phyloP scores from a whole-genome alignment of 2,113 vertebrate genomes.

The Caretta caretta region DNA sequence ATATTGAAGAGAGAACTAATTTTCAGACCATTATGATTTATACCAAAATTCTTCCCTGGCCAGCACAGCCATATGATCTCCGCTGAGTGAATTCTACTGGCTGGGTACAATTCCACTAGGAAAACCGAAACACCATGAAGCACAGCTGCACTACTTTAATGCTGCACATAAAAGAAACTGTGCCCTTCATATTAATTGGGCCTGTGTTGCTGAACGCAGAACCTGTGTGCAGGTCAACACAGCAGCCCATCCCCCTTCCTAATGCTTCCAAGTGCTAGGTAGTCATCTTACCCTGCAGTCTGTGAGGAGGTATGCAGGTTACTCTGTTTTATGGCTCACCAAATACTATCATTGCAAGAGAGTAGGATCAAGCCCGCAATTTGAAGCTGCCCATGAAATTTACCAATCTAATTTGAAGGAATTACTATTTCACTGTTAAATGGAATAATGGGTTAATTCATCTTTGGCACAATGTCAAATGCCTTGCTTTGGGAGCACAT shows the following conservation, averaged over 20 bases:
- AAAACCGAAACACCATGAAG: background rate
- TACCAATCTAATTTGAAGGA: conserved; percentile 2
- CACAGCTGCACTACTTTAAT: background rate
- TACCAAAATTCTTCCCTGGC: background rate
- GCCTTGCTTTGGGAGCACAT: background rate
- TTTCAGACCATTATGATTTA: background rate
- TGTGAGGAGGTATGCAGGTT: background rate
- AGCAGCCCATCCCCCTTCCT: background rate
- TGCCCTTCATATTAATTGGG: too few relatives aligned
- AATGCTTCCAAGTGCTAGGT: background rate
- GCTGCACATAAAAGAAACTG: background rate
- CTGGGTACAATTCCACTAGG: fast-evolving
- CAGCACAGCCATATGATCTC: background rate
- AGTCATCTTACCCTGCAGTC: background rate
- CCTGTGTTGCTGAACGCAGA: background rate
- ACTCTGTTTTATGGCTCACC: background rate
- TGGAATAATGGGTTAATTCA: conserved; percentile 52
- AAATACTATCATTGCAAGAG: background rate
- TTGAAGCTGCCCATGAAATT: background rate
- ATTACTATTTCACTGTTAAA: conserved; percentile 47
- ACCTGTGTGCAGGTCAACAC: background rate
- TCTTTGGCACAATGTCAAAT: conserved; percentile 29
- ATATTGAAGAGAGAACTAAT: background rate
- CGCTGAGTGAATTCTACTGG: background rate
- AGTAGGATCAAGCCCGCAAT: background rate